Percentiles rank a stretch among this genome's conserved stretches.
These are phyloP conservation scores for Hyles lineata DNA, from an alignment of 2,888 invertebrate species.

Conservation along the genomic window DNA sequence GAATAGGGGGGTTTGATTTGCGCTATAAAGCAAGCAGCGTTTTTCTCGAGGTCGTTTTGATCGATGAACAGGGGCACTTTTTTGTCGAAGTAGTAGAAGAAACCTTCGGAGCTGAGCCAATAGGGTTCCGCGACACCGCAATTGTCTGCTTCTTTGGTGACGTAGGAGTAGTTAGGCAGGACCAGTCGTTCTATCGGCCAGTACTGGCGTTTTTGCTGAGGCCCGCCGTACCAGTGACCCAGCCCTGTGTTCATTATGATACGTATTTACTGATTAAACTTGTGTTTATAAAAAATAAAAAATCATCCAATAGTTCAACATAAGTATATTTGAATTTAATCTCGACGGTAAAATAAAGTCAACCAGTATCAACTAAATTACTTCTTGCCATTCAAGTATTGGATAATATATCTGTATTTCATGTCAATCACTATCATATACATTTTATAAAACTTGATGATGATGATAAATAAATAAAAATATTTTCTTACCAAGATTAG, in stretches of 20 bases:
- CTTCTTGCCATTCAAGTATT: too few species aligned
- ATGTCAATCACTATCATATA: too few species aligned
- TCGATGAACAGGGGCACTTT: slow-evolving; percentile 88
- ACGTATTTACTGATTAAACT: neutral
- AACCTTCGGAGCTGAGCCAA: slow-evolving; percentile 88
- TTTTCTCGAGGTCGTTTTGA: slow-evolving; percentile 80
- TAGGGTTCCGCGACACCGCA: slow-evolving; percentile 86
- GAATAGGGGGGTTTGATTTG: slow-evolving; percentile 78
- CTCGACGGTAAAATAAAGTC: too few species aligned
- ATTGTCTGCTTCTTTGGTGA: slow-evolving; percentile 84
- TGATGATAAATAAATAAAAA: neutral
- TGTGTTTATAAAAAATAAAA: too few species aligned
- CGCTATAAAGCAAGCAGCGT: slow-evolving; percentile 81
- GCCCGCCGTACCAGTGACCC: slow-evolving; percentile 87
- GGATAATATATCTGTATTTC: too few species aligned
- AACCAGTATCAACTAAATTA: too few species aligned
- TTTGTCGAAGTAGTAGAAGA: slow-evolving; percentile 86
- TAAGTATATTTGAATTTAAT: too few species aligned
- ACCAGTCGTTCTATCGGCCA: slow-evolving; percentile 86
- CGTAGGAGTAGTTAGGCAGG: slow-evolving; percentile 81
- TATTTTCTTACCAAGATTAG: slow-evolving; percentile 63
- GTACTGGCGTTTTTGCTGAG: slow-evolving; percentile 84
- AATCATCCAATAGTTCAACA: too few species aligned
- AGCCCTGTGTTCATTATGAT: slow-evolving; percentile 49
- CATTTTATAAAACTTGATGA: too few species aligned